Evolutionary conservation across 2,888 invertebrate species (phyloP).

Genomic region (Neuroscelio doddi): DNA sequence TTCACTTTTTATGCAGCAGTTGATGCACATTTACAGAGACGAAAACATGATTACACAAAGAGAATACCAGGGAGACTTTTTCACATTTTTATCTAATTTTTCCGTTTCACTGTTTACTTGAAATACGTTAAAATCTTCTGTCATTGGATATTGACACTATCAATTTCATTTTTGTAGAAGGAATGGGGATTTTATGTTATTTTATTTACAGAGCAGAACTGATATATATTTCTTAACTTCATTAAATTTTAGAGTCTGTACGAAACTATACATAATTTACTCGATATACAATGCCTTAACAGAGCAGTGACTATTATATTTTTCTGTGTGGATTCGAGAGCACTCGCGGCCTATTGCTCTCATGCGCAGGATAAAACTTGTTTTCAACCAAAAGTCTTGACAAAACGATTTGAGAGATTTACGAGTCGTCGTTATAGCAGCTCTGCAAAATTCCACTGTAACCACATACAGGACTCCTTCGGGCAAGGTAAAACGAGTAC

Average conservation of each 20-base stretch:
- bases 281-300: slow-evolving; percentile 3
- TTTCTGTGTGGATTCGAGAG: slow-evolving; percentile 15
- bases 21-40: neutral
- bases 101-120: neutral
- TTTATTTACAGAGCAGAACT: no score
- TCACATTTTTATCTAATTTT: neutral
- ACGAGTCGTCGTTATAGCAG: slow-evolving; percentile 33
- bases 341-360: slow-evolving; percentile 23
- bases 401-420: slow-evolving; percentile 37
- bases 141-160: neutral
- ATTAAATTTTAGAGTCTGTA: no score
- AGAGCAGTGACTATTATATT: slow-evolving; percentile 14
- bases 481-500: slow-evolving; percentile 22
- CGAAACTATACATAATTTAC: slow-evolving; percentile 14
- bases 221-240: no score
- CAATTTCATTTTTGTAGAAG: no score
- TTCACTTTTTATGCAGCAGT: neutral
- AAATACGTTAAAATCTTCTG: neutral
- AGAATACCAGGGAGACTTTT: neutral
- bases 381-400: slow-evolving; percentile 30
- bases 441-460: slow-evolving; percentile 20
- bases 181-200: no score
- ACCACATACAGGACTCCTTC: slow-evolving; percentile 9
- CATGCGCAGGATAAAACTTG: slow-evolving; percentile 30
- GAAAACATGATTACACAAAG: neutral